Evolutionary conservation across 35 echinoderm and acorn worm species (phyloP), one percentile per base, ranked within the genome.

Genomic region (Hemicentrotus pulcherrimus): DNA sequence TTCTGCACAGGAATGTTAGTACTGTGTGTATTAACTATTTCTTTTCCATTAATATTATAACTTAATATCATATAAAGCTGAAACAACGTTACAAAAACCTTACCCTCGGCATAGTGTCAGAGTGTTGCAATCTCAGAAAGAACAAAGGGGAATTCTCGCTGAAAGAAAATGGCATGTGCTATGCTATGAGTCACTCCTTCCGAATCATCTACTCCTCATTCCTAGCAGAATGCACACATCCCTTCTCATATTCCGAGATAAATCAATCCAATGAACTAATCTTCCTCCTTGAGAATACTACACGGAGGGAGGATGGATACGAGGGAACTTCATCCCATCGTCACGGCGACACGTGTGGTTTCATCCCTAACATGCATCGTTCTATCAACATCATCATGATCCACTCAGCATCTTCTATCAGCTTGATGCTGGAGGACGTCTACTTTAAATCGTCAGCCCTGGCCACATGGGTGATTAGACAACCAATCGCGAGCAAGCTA

Each of bases 141-240:
- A 0, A 78, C 65, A 78, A 78, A 78, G n/a, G 65, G 65, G 19
- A 78, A 78, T 78, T 78, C 65, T 78, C 65, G 65, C 65, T 78
- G 6, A 78, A 78, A 78, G 65, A 78, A 78, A 78, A 78, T 78
- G 65, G 65, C 65, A 78, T 78, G 65, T n/a, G 22, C 65, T 41
- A n/a, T n/a, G 35, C 35, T 22, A 78, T 78, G 65, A 78, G 65
- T 78, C 65, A 78, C 18, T 78, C 19, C 65, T 28, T 78, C 65
- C 22, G 0, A n/a, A 8, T 7, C 22, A 78, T 28, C 65, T 78
- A n/a, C 15, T 55, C 50, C 50, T 15, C 50, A 55, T 78, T 78
- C 65, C 65, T 78, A 78, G 28, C 65, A 78, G 65, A 78, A 78
- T 78, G 65, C 22, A 78, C 65, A 78, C 65, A 78, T 78, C 65